Conservation (phyloP, 2,888 invertebrate genomes). For the Listrodromus nycthemerus region DNA sequence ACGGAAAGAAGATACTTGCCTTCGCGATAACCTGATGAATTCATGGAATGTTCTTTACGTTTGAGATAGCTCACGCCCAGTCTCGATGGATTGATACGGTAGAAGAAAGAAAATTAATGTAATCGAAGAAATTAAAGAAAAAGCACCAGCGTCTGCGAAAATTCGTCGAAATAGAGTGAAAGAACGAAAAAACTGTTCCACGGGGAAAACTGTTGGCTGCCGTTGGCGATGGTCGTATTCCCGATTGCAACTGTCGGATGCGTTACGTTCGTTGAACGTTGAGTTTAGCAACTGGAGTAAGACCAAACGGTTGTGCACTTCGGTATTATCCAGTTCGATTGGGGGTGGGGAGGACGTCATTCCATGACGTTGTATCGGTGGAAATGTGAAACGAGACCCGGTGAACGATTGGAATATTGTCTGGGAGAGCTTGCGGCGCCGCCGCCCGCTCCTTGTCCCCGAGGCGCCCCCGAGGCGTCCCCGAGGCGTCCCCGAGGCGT, state of each 20-base stretch:
- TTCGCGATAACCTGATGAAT: slow-evolving; percentile 59
- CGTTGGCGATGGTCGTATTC: slow-evolving; percentile 29
- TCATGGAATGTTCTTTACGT: slow-evolving; percentile 64
- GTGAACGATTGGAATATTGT: slow-evolving; percentile 42
- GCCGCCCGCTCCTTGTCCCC: slow-evolving; percentile 25
- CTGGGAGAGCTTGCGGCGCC: slow-evolving; percentile 31
- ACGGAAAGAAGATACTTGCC: slow-evolving; percentile 42
- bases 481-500: slow-evolving; percentile 13
- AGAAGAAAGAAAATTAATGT: slow-evolving; percentile 15
- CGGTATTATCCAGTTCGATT: slow-evolving; percentile 56
- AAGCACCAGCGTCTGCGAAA: neutral
- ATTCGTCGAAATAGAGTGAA: neutral
- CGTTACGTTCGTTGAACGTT: slow-evolving; percentile 45
- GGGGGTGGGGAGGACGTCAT: slow-evolving; percentile 46
- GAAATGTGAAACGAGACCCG: slow-evolving; percentile 42
- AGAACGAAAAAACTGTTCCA: neutral
- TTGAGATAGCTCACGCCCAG: slow-evolving; percentile 36
- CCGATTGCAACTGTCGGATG: slow-evolving; percentile 24
- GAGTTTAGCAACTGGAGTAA: slow-evolving; percentile 49
- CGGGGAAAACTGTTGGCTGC: neutral
- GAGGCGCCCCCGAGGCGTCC: too few relatives aligned
- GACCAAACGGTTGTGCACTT: slow-evolving; percentile 57
- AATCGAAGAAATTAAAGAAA: neutral
- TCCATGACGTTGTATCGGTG: slow-evolving; percentile 35
- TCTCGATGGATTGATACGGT: neutral